Conservation (phyloP, 2,113 vertebrate genomes). For the Sinocyclocheilus grahami region DNA sequence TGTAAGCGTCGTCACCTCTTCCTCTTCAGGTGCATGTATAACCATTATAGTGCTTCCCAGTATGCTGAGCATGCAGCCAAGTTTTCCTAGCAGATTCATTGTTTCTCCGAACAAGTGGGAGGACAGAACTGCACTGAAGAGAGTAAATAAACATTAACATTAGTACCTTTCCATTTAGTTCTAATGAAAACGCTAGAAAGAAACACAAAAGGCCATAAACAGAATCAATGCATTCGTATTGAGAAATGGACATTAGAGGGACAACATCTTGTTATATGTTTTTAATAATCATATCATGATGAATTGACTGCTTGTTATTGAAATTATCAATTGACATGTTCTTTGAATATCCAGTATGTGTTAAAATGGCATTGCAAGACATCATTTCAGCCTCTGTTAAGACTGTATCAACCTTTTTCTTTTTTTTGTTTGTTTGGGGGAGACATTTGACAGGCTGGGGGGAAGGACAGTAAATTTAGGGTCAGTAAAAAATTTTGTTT, state of each 20-base stretch:
- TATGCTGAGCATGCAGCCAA: constrained; percentile 90
- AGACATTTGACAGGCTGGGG: no score
- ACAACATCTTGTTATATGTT: neutral
- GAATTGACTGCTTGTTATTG: neutral
- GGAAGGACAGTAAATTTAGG: no score
- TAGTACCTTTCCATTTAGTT: neutral
- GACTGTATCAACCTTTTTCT: no score
- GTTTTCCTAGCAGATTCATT: constrained; percentile 90
- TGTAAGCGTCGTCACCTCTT: constrained; percentile 85
- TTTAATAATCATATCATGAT: neutral
- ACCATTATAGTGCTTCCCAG: constrained; percentile 92
- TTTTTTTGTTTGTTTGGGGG: no score
- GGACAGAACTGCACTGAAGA: constrained; percentile 85
- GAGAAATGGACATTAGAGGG: neutral
- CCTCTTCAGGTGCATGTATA: constrained; percentile 91
- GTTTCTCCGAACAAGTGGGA: constrained; percentile 86
- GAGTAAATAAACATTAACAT: constrained; percentile 9
- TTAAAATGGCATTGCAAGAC: no score
- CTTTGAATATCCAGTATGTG: no score
- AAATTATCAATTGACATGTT: neutral
- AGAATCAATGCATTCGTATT: neutral
- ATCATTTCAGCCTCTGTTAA: no score
- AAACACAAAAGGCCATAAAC: neutral
- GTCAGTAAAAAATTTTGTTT: no score
- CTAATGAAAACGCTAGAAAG: neutral